phyloP scores from a whole-genome alignment of 2,888 invertebrate species.

The Rhyacophila evoluta region DNA sequence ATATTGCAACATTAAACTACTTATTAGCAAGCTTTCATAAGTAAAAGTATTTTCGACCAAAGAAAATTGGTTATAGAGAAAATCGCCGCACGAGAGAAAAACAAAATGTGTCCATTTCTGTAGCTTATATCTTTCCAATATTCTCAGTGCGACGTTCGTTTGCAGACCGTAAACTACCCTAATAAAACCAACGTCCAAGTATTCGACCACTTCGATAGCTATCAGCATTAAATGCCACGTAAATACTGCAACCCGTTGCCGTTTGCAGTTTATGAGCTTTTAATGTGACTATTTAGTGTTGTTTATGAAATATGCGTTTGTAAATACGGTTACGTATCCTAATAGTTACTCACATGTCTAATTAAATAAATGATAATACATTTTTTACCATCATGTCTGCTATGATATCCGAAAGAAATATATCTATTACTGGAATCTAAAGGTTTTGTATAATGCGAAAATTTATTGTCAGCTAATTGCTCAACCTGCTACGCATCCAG shows the following conservation, averaged over 20 bases:
- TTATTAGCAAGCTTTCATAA: no score
- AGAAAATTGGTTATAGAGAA: constrained; percentile 1
- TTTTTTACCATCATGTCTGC: no score
- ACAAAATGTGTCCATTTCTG: neutral
- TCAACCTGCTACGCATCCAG: no score
- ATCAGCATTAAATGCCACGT: constrained; percentile 32
- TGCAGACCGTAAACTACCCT: constrained; percentile 33
- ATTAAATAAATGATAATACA: neutral
- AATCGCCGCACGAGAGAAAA: neutral
- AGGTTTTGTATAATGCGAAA: no score
- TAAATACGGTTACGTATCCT: neutral
- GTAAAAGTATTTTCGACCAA: neutral
- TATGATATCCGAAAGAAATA: no score
- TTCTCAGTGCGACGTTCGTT: neutral
- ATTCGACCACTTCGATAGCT: constrained; percentile 32
- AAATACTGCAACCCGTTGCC: constrained; percentile 27
- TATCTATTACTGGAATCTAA: no score
- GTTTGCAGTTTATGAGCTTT: constrained; percentile 20
- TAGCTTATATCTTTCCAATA: neutral
- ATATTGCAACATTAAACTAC: no score
- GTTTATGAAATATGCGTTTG: neutral
- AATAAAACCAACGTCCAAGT: constrained; percentile 39
- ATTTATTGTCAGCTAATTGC: no score
- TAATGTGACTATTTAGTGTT: constrained; percentile 28
- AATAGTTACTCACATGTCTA: neutral